These are phyloP conservation scores for Stenoptilia bipunctidactyla DNA, from an alignment of 2,888 invertebrate genomes.

Conservation along the genomic window DNA sequence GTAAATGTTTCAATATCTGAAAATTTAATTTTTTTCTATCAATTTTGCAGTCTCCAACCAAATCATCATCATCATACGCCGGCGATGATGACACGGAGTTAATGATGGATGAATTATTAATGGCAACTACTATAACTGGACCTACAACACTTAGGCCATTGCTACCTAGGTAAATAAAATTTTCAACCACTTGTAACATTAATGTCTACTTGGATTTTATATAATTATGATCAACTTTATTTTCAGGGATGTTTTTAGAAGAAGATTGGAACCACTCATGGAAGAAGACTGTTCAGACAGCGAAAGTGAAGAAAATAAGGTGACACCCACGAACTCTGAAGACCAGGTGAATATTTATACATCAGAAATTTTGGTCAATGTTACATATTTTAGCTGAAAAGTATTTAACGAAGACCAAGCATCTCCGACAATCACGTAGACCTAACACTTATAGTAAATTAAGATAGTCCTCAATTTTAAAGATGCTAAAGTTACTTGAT, in stretches of 20 bases:
- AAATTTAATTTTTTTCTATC: no score
- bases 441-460: no score
- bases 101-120: slow-evolving; percentile 85
- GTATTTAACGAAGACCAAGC: no score
- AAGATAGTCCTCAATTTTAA: no score
- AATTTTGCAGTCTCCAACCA: slow-evolving; percentile 76
- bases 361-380: slow-evolving; percentile 4
- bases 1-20: no score
- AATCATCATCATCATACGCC: slow-evolving; percentile 76
- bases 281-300: slow-evolving; percentile 86
- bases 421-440: no score
- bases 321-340: slow-evolving; percentile 59
- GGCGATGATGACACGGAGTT: slow-evolving; percentile 83
- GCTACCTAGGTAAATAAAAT: slow-evolving; percentile 77
- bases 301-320: slow-evolving; percentile 57
- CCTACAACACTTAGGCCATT: slow-evolving; percentile 78
- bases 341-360: slow-evolving; percentile 68
- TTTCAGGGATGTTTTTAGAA: slow-evolving; percentile 69
- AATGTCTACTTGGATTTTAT: background rate
- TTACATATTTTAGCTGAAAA: no score
- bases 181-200: no score
- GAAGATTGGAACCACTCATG: slow-evolving; percentile 84
- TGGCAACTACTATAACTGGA: slow-evolving; percentile 83
- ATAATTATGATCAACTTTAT: slow-evolving; percentile 16
- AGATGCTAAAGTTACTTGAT: no score